phyloP scores from a whole-genome alignment of 2,888 invertebrate species.

The Xanthorhoe designata region DNA sequence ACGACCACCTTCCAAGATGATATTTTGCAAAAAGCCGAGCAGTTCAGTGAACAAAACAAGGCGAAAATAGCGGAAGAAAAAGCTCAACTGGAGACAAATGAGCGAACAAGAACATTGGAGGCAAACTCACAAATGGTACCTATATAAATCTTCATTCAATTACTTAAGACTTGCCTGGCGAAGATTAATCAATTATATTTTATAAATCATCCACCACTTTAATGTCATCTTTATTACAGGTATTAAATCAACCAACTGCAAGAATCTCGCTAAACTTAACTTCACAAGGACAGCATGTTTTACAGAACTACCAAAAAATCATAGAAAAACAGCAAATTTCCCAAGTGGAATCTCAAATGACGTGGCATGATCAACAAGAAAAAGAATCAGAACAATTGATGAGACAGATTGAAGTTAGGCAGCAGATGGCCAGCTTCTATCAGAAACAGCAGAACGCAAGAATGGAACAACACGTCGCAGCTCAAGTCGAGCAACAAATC shows the following conservation, averaged over 20 bases:
- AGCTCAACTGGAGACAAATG: not conserved
- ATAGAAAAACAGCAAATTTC: not conserved
- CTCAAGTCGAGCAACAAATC: not conserved
- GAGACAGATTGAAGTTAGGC: not conserved
- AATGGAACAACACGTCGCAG: not conserved
- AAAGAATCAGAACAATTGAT: not conserved
- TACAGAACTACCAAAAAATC: not conserved
- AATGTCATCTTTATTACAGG: not conserved
- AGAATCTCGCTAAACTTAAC: not conserved
- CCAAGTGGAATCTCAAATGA: not conserved
- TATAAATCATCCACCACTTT: not conserved
- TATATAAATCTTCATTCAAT: not conserved
- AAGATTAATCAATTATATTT: not conserved
- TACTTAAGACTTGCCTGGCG: not conserved
- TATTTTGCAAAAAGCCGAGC: not conserved
- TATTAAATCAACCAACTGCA: not conserved
- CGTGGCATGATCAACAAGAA: not conserved
- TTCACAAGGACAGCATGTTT: not conserved
- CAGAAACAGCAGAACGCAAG: not conserved
- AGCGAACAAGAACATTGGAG: not conserved
- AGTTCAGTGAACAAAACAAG: slow-evolving; percentile 5
- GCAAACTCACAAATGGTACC: not conserved
- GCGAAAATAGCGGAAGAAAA: not conserved
- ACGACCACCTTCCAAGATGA: not conserved
- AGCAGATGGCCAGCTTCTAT: not conserved